Base-by-base conservation (phyloP, 2,113 vertebrate species). In the Anoura caudifer region DNA sequence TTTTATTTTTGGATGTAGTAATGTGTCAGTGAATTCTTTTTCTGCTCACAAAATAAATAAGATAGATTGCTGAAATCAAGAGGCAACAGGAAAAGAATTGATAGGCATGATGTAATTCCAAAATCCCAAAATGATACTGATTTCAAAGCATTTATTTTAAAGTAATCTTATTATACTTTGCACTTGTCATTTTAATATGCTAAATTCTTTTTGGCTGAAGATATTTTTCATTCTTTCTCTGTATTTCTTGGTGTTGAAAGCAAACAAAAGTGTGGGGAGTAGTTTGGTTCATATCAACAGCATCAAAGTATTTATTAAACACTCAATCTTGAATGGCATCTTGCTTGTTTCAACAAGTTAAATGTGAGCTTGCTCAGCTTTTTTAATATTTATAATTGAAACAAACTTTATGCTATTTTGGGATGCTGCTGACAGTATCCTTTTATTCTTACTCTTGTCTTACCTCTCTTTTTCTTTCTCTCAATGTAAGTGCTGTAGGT, bases 111-210 rank as follows among this genome's bases (percentile, higher is more conserved):
- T 41, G 16, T 52, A 24, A 80, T 72, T 72, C 16, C 10, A 7
- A 75, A 91, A 54, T 31, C 20, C 54, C 26, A 56, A 26, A 70
- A 56, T 43, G 8, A n/a, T 20, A 26, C 8, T 24, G 0, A 50
- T 91, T 95, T 80, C 63, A 83, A 77, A 85, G 17, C 19, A 95
- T 61, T 61, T 75, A 38, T 69, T 92, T 81, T 75, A 86, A n/a
- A 69, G 81, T 88, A 22, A 70, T 81, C 9, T 43, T 70, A 50
- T 9, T 16, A 12, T 1, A 70, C 8, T 82, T 86, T 77, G 79
- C 63, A 33, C 45, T 87, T 83, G 33, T 50, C 79, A n/a, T 75
- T 91, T 90, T 17, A 81, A 70, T 45, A 47, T 24, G 19, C 38
- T 31, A 28, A 79, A 43, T 85, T 83, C 6, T 72, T 96, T 83